Percentiles rank a stretch among this genome's conserved stretches.
These are phyloP conservation scores for Philopotamus ludificatus DNA, from an alignment of 1,140 invertebrate species.

Conservation along the genomic window DNA sequence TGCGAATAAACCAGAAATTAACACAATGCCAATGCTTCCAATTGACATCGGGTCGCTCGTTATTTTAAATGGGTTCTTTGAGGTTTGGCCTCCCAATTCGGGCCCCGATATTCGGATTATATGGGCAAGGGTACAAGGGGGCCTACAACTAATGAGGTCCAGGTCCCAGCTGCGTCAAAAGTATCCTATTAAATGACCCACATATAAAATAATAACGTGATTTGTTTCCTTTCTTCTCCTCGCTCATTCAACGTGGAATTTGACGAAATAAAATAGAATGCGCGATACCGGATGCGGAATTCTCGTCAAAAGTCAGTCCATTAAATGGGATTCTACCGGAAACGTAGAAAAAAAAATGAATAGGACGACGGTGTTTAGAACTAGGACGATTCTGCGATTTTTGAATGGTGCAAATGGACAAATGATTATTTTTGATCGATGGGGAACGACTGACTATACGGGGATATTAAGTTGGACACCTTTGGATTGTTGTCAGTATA, in stretches of 20 bases:
- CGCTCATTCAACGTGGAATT: constrained; percentile 13
- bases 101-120: constrained; percentile 28
- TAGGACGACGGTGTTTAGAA: too few species aligned
- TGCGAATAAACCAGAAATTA: not conserved
- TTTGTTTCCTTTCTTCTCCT: constrained; percentile 27
- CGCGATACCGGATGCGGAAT: not conserved
- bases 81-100: not conserved
- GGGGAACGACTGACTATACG: not conserved
- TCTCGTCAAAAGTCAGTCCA: constrained; percentile 7
- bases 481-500: not conserved
- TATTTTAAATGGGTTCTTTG: constrained; percentile 1
- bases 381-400: too few species aligned
- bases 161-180: constrained; percentile 37
- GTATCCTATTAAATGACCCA: constrained; percentile 41
- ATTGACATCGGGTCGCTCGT: not conserved
- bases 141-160: constrained; percentile 37
- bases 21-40: not conserved
- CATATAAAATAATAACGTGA: constrained; percentile 37
- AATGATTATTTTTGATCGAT: constrained; percentile 37
- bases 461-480: constrained; percentile 7
- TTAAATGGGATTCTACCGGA: constrained; percentile 36
- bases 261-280: not conserved
- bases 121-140: constrained; percentile 1
- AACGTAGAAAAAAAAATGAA: constrained; percentile 6
- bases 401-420: constrained; percentile 31